Evolutionary conservation across 2,797 vertebrate species (phyloP).

Genomic region (Sternotherus odoratus): DNA sequence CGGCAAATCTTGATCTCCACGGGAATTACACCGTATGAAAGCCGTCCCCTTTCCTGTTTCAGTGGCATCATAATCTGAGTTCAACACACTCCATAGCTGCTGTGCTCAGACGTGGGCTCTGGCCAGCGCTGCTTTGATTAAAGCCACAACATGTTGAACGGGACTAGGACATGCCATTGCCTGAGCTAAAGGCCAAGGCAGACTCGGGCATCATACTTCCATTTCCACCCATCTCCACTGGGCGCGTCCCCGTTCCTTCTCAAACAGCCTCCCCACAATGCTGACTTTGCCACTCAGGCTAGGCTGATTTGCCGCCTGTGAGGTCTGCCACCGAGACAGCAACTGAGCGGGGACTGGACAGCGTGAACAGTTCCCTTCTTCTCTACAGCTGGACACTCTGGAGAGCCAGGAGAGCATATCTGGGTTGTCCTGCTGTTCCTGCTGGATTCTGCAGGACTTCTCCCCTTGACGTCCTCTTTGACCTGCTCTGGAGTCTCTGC

Average conservation of each 20-base stretch:
- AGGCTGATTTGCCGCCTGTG: neutral
- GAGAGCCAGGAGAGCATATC: neutral
- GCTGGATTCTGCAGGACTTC: neutral
- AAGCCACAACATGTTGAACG: rapidly evolving
- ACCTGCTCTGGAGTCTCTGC: neutral
- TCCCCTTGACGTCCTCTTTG: neutral
- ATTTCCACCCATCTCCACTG: rapidly evolving
- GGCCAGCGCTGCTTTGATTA: neutral
- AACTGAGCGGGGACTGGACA: neutral
- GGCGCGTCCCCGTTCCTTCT: rapidly evolving
- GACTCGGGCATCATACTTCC: neutral
- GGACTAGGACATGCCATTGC: too few relatives aligned
- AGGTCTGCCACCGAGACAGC: neutral
- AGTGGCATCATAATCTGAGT: neutral
- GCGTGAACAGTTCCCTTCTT: neutral
- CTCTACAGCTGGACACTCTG: neutral
- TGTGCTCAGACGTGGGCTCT: neutral
- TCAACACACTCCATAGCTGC: neutral
- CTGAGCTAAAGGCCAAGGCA: neutral
- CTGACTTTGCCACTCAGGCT: neutral
- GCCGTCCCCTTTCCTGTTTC: rapidly evolving
- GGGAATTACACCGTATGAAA: rapidly evolving
- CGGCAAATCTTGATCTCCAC: rapidly evolving
- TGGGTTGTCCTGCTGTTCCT: neutral
- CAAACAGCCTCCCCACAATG: too few relatives aligned